Conservation (phyloP, 1,140 invertebrate genomes). For the Bombus polaris region DNA sequence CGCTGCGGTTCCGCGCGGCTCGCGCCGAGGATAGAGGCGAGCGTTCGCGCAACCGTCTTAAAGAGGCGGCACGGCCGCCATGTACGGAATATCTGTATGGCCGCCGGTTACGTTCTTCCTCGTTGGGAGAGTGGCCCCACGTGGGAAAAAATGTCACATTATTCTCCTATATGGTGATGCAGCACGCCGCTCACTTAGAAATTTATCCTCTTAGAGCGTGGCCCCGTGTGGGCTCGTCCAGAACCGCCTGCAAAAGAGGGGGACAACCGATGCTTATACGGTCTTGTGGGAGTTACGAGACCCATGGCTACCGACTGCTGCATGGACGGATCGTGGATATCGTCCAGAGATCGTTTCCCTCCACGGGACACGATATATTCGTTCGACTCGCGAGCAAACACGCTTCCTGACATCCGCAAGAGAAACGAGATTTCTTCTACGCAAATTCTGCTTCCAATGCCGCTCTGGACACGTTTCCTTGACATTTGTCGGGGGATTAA, state of each 20-base stretch:
- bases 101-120: constrained; percentile 61
- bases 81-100: constrained; percentile 77
- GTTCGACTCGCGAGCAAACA: constrained; percentile 36
- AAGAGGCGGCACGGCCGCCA: constrained; percentile 61
- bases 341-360: constrained; percentile 44
- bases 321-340: constrained; percentile 46
- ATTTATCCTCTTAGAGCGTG: constrained; percentile 69
- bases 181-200: constrained; percentile 73
- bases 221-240: constrained; percentile 35
- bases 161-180: constrained; percentile 80
- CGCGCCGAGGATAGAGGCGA: constrained; percentile 40
- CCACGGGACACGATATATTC: constrained; percentile 45
- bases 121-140: constrained; percentile 55
- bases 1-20: constrained; percentile 33
- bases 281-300: constrained; percentile 69
- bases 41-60: constrained; percentile 11
- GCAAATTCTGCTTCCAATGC: background rate
- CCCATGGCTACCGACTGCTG: constrained; percentile 42
- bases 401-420: constrained; percentile 35
- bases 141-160: constrained; percentile 76
- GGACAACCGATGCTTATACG: constrained; percentile 59
- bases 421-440: constrained; percentile 13
- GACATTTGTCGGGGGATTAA: constrained; percentile 43
- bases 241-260: background rate
- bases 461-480: background rate